phyloP scores from a whole-genome alignment of 2,113 vertebrate genomes.

The Chionis minor region DNA sequence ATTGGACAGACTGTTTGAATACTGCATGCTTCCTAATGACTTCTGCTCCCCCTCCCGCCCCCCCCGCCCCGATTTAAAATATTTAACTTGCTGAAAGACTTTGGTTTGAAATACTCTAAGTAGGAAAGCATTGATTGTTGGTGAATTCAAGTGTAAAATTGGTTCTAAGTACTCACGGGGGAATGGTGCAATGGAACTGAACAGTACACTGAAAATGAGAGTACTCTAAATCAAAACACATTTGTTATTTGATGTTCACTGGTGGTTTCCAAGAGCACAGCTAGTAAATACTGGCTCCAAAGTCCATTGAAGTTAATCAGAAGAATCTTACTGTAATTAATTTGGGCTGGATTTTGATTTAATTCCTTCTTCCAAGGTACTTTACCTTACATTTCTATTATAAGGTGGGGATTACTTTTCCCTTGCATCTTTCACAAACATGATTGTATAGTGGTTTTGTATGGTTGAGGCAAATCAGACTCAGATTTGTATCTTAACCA shows the following conservation, averaged over 20 bases:
- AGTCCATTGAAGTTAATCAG: neutral
- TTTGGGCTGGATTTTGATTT: neutral
- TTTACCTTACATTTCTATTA: neutral
- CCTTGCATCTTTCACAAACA: neutral
- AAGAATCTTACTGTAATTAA: neutral
- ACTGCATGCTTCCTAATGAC: neutral
- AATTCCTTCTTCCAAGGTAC: neutral
- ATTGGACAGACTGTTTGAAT: neutral
- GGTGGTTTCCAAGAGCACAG: neutral
- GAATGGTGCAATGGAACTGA: neutral
- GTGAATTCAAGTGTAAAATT: constrained; percentile 20
- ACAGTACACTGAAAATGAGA: neutral
- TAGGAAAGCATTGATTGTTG: neutral
- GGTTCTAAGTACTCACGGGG: neutral
- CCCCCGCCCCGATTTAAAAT: neutral
- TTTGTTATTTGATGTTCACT: neutral
- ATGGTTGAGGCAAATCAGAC: neutral
- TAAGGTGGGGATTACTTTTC: neutral
- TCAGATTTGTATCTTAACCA: neutral
- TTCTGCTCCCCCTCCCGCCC: neutral
- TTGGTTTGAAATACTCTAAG: neutral
- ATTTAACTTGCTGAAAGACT: neutral
- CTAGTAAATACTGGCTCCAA: neutral
- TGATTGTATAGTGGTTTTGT: neutral
- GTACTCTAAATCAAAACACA: neutral